Evolutionary conservation across 2,113 vertebrate species (phyloP).

Genomic region (Trachemys scripta): DNA sequence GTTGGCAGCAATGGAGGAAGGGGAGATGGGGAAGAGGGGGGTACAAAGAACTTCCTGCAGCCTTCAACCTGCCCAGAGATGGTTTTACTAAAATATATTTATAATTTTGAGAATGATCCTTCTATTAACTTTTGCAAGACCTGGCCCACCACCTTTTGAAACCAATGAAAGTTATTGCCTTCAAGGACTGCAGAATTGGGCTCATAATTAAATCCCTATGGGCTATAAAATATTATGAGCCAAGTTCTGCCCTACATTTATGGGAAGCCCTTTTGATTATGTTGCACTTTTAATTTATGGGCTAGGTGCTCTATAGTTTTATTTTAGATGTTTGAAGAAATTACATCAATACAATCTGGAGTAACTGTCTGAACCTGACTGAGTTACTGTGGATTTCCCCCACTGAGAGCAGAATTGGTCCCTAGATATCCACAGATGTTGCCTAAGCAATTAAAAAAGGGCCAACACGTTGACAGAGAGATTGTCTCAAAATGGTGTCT

Average conservation of each 20-base stretch:
- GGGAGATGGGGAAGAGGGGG: neutral
- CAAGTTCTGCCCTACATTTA: neutral
- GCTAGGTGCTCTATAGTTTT: conserved; percentile 31
- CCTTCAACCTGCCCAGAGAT: neutral
- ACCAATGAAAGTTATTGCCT: neutral
- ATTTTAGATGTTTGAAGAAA: conserved; percentile 23
- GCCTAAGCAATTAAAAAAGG: conserved; percentile 49
- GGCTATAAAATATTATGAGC: neutral
- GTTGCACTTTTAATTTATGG: neutral
- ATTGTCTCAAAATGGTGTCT: neutral
- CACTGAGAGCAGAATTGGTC: conserved; percentile 64
- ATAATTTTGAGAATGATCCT: neutral
- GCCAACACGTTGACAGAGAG: neutral
- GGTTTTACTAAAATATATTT: fast-evolving
- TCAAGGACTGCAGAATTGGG: neutral
- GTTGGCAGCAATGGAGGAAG: neutral
- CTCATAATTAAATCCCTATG: conserved; percentile 16
- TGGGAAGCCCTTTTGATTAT: neutral
- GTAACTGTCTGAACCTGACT: conserved; percentile 36
- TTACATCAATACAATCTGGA: conserved; percentile 43
- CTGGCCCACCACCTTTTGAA: neutral
- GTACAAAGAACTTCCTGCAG: neutral
- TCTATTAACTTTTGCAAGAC: neutral
- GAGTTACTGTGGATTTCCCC: conserved; percentile 59
- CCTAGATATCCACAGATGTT: conserved; percentile 48